Evolutionary conservation across 2,888 invertebrate genomes (phyloP), one percentile per base, ranked within the genome.

Genomic region (Trichopoda pennipes): DNA sequence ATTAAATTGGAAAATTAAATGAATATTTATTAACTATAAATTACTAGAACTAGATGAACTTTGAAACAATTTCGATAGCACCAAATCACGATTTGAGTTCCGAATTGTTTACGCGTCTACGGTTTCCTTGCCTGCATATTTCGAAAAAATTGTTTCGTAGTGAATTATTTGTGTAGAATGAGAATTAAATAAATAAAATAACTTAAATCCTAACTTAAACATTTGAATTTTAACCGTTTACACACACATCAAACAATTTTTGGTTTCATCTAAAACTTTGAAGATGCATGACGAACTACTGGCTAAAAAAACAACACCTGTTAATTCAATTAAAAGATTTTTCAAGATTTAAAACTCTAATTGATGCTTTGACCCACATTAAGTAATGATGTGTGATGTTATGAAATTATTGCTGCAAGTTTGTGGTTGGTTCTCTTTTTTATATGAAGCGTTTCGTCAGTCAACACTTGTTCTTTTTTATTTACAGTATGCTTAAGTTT

Each of bases 361-460:
- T 78, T 81, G 78, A 78, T 28, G 47, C 70, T 70, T 74, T 81
- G 81, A 78, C 78, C 81, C 69, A 81, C 53, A 75, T 81, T 78
- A 66, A 53, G 51, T 44, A 14, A 42, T 16, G 55, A 51, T 6
- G 4, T 38, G 38, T 56, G 49, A 49, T 49, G 21, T 63, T 63
- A 49, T 63, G 19, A 70, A 68, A 56, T 23, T 44, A 35, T 49
- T 70, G 63, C 55, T 53, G 73, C 73, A 55, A 60, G 35, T 21
- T 42, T 69, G 14, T 17, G 28, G 35, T 21, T 42, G 63, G 14
- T 17, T 23, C 21, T 60, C 42, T 21, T 32, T 17, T 38, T 38
- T 38, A 21, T n/a, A 42, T 61, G 51, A 35, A 47, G 35, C 16
- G 53, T 6, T 49, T 28, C 17, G 17, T 60, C 14, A 10, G 14